Conservation (phyloP, 2,888 invertebrate genomes). For the Xanthorhoe designata region DNA sequence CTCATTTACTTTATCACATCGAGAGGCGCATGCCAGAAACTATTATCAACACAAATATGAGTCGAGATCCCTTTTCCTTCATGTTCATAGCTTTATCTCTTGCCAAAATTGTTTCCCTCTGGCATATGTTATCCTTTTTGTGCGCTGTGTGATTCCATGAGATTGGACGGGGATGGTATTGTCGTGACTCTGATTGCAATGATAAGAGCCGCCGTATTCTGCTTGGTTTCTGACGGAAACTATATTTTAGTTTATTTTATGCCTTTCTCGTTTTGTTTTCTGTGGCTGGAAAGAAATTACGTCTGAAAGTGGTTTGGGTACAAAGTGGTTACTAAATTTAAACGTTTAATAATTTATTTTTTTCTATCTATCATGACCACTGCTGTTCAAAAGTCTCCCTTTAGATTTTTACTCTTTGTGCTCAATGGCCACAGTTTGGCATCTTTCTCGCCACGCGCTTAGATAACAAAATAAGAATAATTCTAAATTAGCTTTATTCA, state of each 20-base stretch:
- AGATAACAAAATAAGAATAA: too few relatives aligned
- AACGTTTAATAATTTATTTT: too few relatives aligned
- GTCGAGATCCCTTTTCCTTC: slow-evolving; percentile 9
- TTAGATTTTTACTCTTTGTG: too few relatives aligned
- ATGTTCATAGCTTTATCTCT: slow-evolving; percentile 18
- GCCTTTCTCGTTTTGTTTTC: background rate
- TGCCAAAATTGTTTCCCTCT: slow-evolving; percentile 28
- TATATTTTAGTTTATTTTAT: background rate
- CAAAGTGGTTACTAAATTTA: background rate
- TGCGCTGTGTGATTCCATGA: slow-evolving; percentile 31
- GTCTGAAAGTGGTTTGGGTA: background rate
- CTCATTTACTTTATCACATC: slow-evolving; percentile 4
- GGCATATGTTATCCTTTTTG: slow-evolving; percentile 23
- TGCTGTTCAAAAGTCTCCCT: too few relatives aligned
- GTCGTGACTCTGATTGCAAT: slow-evolving; percentile 15
- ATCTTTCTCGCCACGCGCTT: too few relatives aligned
- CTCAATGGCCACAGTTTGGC: too few relatives aligned
- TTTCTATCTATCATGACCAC: too few relatives aligned
- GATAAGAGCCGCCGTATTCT: slow-evolving; percentile 13
- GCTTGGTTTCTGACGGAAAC: slow-evolving; percentile 7
- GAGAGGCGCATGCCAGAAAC: slow-evolving; percentile 9
- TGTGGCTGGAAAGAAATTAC: slow-evolving; percentile 5
- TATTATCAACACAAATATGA: slow-evolving; percentile 27
- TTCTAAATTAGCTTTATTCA: too few relatives aligned
- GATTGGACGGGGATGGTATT: slow-evolving; percentile 35